Conservation (phyloP, 2,888 invertebrate species). For the Lasioglossum villosulum region DNA sequence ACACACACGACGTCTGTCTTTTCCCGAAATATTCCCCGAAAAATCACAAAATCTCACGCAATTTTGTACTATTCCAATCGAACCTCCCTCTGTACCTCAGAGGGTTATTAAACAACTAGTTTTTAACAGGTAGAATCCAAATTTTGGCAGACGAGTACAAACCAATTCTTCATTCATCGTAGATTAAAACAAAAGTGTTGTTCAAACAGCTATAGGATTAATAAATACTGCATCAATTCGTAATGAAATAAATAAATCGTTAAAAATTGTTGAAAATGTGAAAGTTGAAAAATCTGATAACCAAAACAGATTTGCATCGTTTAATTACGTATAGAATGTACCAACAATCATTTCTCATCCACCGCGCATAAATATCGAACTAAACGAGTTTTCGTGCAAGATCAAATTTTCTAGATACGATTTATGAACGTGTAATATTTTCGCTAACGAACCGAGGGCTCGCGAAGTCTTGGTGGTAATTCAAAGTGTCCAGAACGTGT, state of each 20-base stretch:
- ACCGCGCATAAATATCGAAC: neutral
- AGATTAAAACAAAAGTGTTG: neutral
- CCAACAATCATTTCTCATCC: neutral
- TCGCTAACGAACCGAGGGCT: neutral
- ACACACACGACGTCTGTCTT: neutral
- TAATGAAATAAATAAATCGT: neutral
- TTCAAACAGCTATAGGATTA: neutral
- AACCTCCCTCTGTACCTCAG: neutral
- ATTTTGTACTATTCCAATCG: neutral
- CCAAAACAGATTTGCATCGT: neutral
- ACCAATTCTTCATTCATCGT: neutral
- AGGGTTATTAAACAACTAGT: neutral
- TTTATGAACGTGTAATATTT: neutral
- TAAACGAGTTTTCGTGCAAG: neutral
- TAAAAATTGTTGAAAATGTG: neutral
- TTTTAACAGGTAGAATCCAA: neutral
- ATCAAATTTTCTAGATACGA: neutral
- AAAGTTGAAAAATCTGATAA: neutral
- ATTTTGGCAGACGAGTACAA: neutral
- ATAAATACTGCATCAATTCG: neutral
- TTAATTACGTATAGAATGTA: neutral
- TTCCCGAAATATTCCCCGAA: neutral
- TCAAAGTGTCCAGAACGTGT: neutral
- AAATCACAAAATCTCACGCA: neutral
- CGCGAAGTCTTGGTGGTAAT: neutral